Base-by-base conservation (phyloP, 2,888 invertebrate species). In the Charanyca ferruginea region DNA sequence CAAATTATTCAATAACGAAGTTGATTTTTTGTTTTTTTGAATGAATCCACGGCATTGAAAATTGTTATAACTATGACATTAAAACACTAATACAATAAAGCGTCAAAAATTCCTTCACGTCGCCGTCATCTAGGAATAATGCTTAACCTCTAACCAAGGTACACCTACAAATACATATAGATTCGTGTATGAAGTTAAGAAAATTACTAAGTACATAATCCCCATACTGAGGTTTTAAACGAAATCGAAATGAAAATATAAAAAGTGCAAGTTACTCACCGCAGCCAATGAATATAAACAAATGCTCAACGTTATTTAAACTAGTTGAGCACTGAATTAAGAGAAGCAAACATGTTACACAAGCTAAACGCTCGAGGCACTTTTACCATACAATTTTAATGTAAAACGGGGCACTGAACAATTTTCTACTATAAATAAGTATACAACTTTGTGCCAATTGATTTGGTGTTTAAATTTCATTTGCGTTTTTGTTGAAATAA, bases 331-430 rank as follows among this genome's bases (percentile, higher is more conserved):
- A 22, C 38, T 22, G 64, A 85, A 83, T 85, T 81, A 85, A 83
- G 80, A 80, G 78, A 60, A 49, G 69, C 66, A 81, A 83, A 82
- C 85, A 85, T 65, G 64, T 48, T 48, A 32, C 71, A 81, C 79
- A 79, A 72, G 79, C 75, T 85, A 83, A 81, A 70, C 77, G 90
- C 90, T 79, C 44, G 51, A 66, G 83, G 87, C 86, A 67, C 60
- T 77, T 72, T 77, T 44, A 63, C 76, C 52, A 66, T 77, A 69
- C 62, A 81, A 73, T 70, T 83, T 83, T 79, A 84, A 82, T 83
- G 80, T 74, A 79, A n/a, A 84, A 81, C 79, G 78, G 53, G 63
- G 74, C 73, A 80, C 81, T 80, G 80, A 64, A 67, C 61, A 48
- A 64, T 65, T 73, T 67, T 57, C 59, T 53, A 49, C 66, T 57